phyloP scores from a whole-genome alignment of 1,140 invertebrate genomes.

The Drosophila kurseongensis region DNA sequence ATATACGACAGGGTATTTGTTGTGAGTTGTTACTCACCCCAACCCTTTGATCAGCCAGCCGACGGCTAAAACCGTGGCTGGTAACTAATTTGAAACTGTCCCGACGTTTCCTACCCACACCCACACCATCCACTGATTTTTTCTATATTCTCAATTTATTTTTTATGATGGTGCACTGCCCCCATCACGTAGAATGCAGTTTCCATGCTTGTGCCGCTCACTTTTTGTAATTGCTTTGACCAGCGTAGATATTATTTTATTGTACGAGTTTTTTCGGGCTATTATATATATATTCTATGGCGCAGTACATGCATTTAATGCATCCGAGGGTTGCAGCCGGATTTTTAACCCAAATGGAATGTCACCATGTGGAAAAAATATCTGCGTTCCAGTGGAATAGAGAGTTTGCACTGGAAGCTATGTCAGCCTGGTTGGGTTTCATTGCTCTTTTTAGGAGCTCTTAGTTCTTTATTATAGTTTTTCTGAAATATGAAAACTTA shows the following conservation, averaged over 20 bases:
- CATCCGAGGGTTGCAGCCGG: constrained; percentile 60
- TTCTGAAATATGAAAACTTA: background rate
- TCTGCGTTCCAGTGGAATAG: constrained; percentile 24
- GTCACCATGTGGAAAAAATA: constrained; percentile 10
- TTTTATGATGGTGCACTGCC: constrained; percentile 28
- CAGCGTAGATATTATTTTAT: constrained; percentile 54
- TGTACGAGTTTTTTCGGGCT: constrained; percentile 28
- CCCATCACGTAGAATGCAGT: constrained; percentile 41
- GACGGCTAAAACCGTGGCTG: constrained; percentile 51
- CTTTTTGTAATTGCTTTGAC: constrained; percentile 78
- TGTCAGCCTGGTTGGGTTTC: background rate
- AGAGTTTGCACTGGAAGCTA: background rate
- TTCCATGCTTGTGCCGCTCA: constrained; percentile 29
- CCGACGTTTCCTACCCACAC: constrained; percentile 11
- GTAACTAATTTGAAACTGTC: constrained; percentile 71
- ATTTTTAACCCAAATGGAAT: constrained; percentile 29
- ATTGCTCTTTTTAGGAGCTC: background rate
- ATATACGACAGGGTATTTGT: constrained; percentile 35
- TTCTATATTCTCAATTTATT: constrained; percentile 43
- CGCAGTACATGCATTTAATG: constrained; percentile 57
- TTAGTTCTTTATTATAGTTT: background rate
- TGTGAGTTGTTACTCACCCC: constrained; percentile 2
- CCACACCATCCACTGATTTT: constrained; percentile 27
- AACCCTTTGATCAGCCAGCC: background rate
- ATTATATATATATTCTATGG: constrained; percentile 44